Conservation (phyloP, 1,140 invertebrate species). For the Helicoverpa armigera region DNA sequence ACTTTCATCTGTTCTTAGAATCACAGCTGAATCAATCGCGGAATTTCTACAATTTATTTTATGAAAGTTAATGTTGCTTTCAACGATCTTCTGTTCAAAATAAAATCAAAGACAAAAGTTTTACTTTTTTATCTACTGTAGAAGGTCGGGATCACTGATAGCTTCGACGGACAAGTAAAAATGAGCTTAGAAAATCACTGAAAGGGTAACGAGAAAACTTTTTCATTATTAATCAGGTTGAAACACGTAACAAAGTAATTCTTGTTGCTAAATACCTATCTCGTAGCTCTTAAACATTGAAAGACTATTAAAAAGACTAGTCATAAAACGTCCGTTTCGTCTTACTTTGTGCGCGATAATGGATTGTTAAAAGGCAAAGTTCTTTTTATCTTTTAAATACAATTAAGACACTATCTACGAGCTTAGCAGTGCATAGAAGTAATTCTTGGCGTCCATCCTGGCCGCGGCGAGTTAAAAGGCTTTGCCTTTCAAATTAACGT, state of each 20-base stretch:
- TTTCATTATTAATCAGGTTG: slow-evolving; percentile 41
- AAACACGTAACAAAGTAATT: slow-evolving; percentile 39
- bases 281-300: slow-evolving; percentile 38
- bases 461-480: background rate
- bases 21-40: background rate
- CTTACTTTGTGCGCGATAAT: slow-evolving; percentile 32
- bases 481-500: slow-evolving; percentile 25
- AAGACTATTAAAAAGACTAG: slow-evolving; percentile 36
- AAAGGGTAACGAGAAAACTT: slow-evolving; percentile 46
- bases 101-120: slow-evolving; percentile 16
- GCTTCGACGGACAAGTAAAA: slow-evolving; percentile 23
- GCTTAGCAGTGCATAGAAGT: slow-evolving; percentile 4
- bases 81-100: slow-evolving; percentile 2
- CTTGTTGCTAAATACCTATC: slow-evolving; percentile 13
- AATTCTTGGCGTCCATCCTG: background rate
- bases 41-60: slow-evolving; percentile 13
- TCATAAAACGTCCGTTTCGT: slow-evolving; percentile 25
- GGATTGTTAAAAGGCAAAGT: slow-evolving; percentile 33
- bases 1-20: background rate
- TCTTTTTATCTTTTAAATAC: slow-evolving; percentile 25
- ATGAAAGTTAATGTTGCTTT: slow-evolving; percentile 5
- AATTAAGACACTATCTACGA: slow-evolving; percentile 35
- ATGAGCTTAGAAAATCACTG: slow-evolving; percentile 30
- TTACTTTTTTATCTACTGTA: slow-evolving; percentile 5
- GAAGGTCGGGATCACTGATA: slow-evolving; percentile 21